A percentile compares a stretch with the other conserved stretches of the same genome.
Conservation (phyloP, 30 jellyfish, hydroid and myxozoan genomes). For the Cassiopea andromeda region DNA sequence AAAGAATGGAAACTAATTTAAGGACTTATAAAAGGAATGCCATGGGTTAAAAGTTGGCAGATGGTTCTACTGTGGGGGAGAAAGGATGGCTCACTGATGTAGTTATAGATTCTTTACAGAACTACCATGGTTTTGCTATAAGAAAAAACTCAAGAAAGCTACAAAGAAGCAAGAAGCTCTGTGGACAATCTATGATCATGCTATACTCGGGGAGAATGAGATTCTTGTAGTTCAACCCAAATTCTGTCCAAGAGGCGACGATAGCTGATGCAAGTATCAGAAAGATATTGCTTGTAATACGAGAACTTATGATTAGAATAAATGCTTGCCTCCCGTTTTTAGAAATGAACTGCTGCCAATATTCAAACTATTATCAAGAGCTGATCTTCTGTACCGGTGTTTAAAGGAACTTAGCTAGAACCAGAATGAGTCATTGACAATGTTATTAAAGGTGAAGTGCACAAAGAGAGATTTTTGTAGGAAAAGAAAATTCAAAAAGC, state of each 20-base stretch:
- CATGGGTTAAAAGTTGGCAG: too few relatives aligned
- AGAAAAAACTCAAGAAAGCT: too few relatives aligned
- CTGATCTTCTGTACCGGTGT: constrained; percentile 30
- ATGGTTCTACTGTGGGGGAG: too few relatives aligned
- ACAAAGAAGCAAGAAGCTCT: too few relatives aligned
- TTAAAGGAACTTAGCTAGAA: constrained; percentile 49
- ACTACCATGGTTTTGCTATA: too few relatives aligned
- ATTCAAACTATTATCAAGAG: constrained; percentile 26
- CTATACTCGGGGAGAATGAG: too few relatives aligned
- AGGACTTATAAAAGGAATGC: too few relatives aligned
- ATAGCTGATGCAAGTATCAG: constrained; percentile 45
- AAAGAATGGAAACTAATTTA: too few relatives aligned
- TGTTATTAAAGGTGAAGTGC: constrained; percentile 43
- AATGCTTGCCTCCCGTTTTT: constrained; percentile 51
- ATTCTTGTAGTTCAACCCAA: too few relatives aligned
- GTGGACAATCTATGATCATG: too few relatives aligned
- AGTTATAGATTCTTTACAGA: too few relatives aligned
- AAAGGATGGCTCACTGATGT: too few relatives aligned
- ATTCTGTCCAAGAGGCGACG: constrained; percentile 35
- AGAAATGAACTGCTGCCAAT: constrained; percentile 36
- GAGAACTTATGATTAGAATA: neutral
- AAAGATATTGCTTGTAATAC: constrained; percentile 12
- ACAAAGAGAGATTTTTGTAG: constrained; percentile 44
- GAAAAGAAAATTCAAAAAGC: neutral
- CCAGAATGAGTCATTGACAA: constrained; percentile 50